Evolutionary conservation across 2,888 invertebrate genomes (phyloP), one percentile per base, ranked within the genome.

Genomic region (Thymelicus lineola): DNA sequence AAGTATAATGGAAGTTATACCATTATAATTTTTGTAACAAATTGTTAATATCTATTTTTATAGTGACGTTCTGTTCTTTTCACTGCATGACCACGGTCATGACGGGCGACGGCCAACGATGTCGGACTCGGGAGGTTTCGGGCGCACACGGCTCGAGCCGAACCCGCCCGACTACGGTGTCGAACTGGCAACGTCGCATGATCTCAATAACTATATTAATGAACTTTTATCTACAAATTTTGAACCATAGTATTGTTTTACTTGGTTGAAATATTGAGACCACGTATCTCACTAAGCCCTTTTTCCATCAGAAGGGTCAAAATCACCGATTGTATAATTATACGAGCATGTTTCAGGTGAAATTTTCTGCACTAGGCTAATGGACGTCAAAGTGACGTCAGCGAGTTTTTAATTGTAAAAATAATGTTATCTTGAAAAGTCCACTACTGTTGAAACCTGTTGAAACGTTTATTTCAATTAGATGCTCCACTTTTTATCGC

Each of bases 151-250:
- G 76, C 71, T 66, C 72, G 71, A 71, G 74, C 73, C 73, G 72
- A 75, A 72, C 74, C 76, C 75, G 82, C 82, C 83, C 79, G 80
- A 78, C 79, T 78, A 73, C 65, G 20, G 64, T 59, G 74, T 76
- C 81, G 83, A 80, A 85, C 74, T 84, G 93, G 92, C 93, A 93
- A 92, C 93, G 86, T 85, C 86, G 92, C 91, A 75, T 75, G 74
- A 76, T 81, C 80, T 75, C 74, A 71, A 75, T 74, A 74, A 75
- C 55, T 61, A 38, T 50, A 63, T 60, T 45, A 60, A 60, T 62
- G 62, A 62, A 62, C 50, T 36, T 50, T 63, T 63, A 63, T 63
- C 62, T 63, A 50, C 35, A 50, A 50, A 63, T 50, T 50, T 36
- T 36, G 9, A 58, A 17, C 50, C 35, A 17, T 36, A 15, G 17